These are phyloP conservation scores for Archips xylosteana DNA, from an alignment of 2,888 invertebrate genomes.

Conservation along the genomic window DNA sequence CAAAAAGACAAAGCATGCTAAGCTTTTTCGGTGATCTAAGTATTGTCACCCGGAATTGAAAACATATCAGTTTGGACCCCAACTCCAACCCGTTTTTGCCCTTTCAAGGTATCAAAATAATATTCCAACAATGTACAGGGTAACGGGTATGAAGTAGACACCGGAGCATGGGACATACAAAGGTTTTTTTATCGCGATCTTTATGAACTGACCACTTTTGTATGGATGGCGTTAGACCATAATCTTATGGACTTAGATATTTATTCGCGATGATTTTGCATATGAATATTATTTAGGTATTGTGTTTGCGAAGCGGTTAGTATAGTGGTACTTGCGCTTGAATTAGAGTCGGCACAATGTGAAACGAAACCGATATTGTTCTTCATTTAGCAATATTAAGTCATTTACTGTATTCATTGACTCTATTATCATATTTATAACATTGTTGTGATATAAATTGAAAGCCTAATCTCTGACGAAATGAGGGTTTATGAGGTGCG, in stretches of 20 bases:
- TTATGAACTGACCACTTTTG: constrained; percentile 81
- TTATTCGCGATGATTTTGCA: constrained; percentile 64
- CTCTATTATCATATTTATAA: no score
- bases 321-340: not conserved
- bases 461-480: no score
- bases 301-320: constrained; percentile 16
- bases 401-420: no score
- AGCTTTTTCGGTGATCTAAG: not conserved
- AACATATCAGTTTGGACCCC: not conserved
- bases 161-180: constrained; percentile 77
- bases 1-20: no score
- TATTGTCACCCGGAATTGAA: not conserved
- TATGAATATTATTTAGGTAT: constrained; percentile 69
- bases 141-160: constrained; percentile 71
- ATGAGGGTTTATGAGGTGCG: no score
- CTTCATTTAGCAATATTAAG: not conserved
- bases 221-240: constrained; percentile 78
- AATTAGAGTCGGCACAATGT: not conserved
- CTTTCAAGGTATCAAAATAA: constrained; percentile 84
- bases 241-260: constrained; percentile 73
- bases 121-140: constrained; percentile 76
- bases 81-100: constrained; percentile 52
- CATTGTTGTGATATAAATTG: no score
- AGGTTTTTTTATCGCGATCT: constrained; percentile 69
- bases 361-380: not conserved